These are phyloP conservation scores for Sturnus vulgaris DNA, from an alignment of 2,113 vertebrate genomes.

Conservation along the genomic window DNA sequence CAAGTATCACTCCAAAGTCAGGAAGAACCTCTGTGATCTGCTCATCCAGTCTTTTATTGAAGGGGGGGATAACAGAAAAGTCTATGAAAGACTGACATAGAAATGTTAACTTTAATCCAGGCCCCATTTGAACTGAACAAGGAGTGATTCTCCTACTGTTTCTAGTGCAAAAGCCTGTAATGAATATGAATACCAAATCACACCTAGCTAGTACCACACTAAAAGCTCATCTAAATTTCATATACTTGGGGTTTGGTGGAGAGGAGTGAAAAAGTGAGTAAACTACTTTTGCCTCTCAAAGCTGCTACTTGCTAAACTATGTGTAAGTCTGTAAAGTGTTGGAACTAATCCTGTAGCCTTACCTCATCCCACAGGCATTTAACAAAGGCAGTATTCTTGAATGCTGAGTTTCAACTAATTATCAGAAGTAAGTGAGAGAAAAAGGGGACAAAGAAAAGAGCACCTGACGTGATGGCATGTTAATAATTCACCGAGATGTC, in stretches of 20 bases:
- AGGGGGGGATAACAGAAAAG: neutral
- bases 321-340: neutral
- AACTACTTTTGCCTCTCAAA: neutral
- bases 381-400: constrained; percentile 68
- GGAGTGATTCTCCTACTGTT: neutral
- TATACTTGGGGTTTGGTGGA: neutral
- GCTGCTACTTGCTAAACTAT: neutral
- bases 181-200: neutral
- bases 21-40: neutral
- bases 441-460: constrained; percentile 35
- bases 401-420: constrained; percentile 53
- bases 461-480: constrained; percentile 50
- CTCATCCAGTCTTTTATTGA: neutral
- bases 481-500: constrained; percentile 40
- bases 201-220: neutral
- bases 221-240: neutral
- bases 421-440: constrained; percentile 22
- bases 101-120: neutral
- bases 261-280: neutral
- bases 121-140: neutral
- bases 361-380: constrained; percentile 64
- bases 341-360: constrained; percentile 51
- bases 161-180: neutral
- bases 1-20: neutral
- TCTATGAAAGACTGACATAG: neutral